Percentiles rank a stretch among this genome's conserved stretches.
Evolutionary conservation across 1,140 invertebrate species (phyloP).

Genomic region (Trachymyrmex cornetzi): DNA sequence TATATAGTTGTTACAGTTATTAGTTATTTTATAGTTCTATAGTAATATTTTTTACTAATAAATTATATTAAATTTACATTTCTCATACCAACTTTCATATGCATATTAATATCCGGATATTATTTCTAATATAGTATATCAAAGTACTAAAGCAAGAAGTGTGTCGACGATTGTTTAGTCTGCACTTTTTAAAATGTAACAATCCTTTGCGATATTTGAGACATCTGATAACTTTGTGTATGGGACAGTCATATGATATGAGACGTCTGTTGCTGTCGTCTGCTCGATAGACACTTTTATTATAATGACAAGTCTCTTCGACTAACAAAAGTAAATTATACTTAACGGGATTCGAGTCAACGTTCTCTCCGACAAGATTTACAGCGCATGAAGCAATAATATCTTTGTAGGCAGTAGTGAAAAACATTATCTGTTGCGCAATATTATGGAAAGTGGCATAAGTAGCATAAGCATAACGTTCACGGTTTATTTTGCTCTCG

Average conservation of each 20-base stretch:
- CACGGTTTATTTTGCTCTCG: constrained; percentile 25
- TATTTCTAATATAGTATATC: not conserved
- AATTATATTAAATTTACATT: no score
- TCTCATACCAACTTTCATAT: no score
- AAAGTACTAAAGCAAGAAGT: not conserved
- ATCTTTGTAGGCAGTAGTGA: not conserved
- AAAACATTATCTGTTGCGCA: constrained; percentile 3
- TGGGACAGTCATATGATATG: not conserved
- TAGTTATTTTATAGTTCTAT: no score
- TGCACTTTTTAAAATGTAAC: constrained; percentile 19
- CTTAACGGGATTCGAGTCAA: constrained; percentile 33
- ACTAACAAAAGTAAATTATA: constrained; percentile 1
- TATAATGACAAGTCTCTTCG: constrained; percentile 31
- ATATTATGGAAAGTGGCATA: constrained; percentile 25
- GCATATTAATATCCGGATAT: not conserved
- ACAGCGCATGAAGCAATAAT: not conserved
- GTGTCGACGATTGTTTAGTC: constrained; percentile 46
- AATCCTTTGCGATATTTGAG: constrained; percentile 25
- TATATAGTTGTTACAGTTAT: no score
- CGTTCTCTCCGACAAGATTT: constrained; percentile 1
- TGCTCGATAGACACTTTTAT: constrained; percentile 38
- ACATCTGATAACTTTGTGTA: constrained; percentile 43
- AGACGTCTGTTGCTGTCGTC: not conserved
- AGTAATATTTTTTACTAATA: no score
- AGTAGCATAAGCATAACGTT: constrained; percentile 20